phyloP scores from a whole-genome alignment of 2,113 vertebrate genomes.

The Lucifuga dentata region DNA sequence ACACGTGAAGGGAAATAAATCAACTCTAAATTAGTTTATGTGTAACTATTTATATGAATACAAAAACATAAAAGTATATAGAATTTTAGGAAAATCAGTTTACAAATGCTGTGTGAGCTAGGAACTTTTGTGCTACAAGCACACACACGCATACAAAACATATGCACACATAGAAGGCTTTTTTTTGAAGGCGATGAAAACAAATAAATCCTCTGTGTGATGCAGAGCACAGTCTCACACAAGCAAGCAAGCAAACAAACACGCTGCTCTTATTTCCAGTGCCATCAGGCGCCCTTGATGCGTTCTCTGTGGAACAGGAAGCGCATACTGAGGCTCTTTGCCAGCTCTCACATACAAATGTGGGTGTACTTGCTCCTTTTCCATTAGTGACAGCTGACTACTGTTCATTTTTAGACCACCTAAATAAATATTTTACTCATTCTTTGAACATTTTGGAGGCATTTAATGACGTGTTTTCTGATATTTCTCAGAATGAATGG shows the following conservation, averaged over 20 bases:
- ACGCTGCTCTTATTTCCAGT: slow-evolving; percentile 57
- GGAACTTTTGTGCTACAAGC: background rate
- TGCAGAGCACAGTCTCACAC: slow-evolving; percentile 52
- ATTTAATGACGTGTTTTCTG: slow-evolving; percentile 60
- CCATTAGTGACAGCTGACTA: slow-evolving; percentile 69
- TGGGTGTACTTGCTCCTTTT: slow-evolving; percentile 65
- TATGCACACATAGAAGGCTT: background rate
- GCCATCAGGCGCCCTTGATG: slow-evolving; percentile 77
- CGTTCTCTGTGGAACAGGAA: slow-evolving; percentile 56
- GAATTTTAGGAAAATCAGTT: no score
- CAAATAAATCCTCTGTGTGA: slow-evolving; percentile 58
- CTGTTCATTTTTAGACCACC: slow-evolving; percentile 65
- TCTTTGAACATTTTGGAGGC: slow-evolving; percentile 24
- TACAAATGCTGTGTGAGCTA: background rate
- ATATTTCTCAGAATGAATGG: slow-evolving; percentile 31
- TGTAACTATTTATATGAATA: no score
- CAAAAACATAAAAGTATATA: no score
- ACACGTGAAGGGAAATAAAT: no score
- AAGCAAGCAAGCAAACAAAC: slow-evolving; percentile 67
- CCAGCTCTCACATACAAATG: slow-evolving; percentile 64
- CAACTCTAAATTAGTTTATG: no score
- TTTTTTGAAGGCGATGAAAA: slow-evolving; percentile 37
- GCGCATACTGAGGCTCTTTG: slow-evolving; percentile 69
- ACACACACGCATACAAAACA: slow-evolving; percentile 8
- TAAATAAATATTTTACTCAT: slow-evolving; percentile 67